These are phyloP conservation scores for Cecidostiba fungosa DNA, from an alignment of 2,888 invertebrate species.

Conservation along the genomic window DNA sequence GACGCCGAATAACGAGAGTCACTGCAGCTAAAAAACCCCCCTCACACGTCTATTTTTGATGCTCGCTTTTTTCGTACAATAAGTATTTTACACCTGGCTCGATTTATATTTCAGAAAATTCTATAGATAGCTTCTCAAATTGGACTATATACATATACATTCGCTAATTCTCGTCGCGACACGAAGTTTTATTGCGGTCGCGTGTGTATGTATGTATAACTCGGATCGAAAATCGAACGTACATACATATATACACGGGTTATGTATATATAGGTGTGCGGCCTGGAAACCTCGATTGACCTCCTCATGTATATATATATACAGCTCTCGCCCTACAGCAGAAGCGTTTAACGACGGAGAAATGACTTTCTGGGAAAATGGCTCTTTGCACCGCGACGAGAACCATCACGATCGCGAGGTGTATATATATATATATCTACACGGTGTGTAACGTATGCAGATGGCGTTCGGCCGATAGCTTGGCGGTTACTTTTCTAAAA, in stretches of 20 bases:
- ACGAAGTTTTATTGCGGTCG: not conserved
- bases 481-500: not conserved
- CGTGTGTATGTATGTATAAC: not conserved
- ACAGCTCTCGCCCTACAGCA: not conserved
- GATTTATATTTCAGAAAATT: not conserved
- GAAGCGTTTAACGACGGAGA: constrained; percentile 26
- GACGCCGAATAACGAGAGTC: constrained; percentile 4
- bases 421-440: not conserved
- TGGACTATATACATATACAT: too few relatives aligned
- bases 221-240: constrained; percentile 21
- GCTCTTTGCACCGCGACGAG: not conserved
- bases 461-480: not conserved
- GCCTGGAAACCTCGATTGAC: constrained; percentile 44
- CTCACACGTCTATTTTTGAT: constrained; percentile 4
- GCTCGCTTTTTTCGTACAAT: not conserved
- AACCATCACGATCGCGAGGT: too few relatives aligned
- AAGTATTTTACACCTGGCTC: not conserved
- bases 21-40: not conserved
- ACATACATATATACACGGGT: not conserved
- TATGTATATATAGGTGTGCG: not conserved
- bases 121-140: too few relatives aligned
- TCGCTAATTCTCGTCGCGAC: not conserved
- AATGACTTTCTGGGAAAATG: constrained; percentile 33
- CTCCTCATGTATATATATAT: not conserved
- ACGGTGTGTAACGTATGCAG: not conserved